Evolutionary conservation across 30 jellyfish, hydroid and myxozoan genomes (phyloP), one percentile per base, ranked within the genome.

Genomic region (Aurelia sp.): DNA sequence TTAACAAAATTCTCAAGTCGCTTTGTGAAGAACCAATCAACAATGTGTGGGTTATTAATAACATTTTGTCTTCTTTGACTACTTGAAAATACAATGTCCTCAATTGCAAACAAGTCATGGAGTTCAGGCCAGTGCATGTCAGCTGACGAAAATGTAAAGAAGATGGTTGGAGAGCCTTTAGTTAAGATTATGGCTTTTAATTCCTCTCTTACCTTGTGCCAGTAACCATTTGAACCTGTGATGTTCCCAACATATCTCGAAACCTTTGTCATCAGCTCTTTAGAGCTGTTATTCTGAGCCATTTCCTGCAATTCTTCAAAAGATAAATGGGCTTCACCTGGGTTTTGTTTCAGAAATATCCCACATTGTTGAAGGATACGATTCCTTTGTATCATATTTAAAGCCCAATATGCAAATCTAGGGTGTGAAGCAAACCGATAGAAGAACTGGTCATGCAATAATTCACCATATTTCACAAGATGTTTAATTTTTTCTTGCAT

Each of bases 391-490:
- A 76, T 76, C 88, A 76, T 62, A 76, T 76, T 76, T 78, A 76
- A 76, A 58, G 88, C 88, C 88, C 88, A 76, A 58, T 76, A 76
- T 76, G 88, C 27, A 57, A 76, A 76, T 40, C 88, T 76, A 9
- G 88, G 88, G 61, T 76, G 88, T 53, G 60, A 2, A n/a, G 85
- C 85, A 44, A 74, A 74, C 72, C 85, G 4, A 22, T 74, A 74
- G 3, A 9, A 2, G 44, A 44, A 74, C 24, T 74, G 8, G 31
- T 78, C 85, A 74, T 74, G 51, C 2, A 50, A 4, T 2, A n/a
- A 1, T 9, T 74, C 85, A 8, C 76, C 78, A 74, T 44, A 74
- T 50, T 44, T 74, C 3, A 74, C 47, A 7, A 74, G 53, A 61
- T 74, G 85, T 50, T 74, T 74, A 13, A n/a, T n/a, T n/a, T n/a